These are phyloP conservation scores for Aquatica leii DNA, from an alignment of 2,888 invertebrate genomes.

Conservation along the genomic window DNA sequence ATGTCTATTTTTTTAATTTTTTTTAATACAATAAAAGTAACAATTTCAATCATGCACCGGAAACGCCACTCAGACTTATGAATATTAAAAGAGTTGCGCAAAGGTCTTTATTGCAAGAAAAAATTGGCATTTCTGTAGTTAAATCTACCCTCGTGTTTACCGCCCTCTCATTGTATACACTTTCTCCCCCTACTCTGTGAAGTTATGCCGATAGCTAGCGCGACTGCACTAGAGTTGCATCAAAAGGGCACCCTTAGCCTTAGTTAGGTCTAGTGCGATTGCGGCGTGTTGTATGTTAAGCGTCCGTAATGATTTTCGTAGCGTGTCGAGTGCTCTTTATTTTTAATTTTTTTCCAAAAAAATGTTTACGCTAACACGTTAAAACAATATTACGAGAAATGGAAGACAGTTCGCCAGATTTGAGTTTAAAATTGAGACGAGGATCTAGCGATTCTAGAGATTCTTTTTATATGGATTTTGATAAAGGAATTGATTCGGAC, in stretches of 20 bases:
- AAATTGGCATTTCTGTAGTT: constrained; percentile 9
- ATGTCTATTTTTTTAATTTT: no score
- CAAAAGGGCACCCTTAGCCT: constrained; percentile 29
- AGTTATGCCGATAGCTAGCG: constrained; percentile 35
- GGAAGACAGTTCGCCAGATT: constrained; percentile 85
- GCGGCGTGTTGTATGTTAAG: constrained; percentile 27
- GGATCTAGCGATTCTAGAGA: constrained; percentile 88
- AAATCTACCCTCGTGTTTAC: constrained; percentile 31
- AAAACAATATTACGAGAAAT: constrained; percentile 48
- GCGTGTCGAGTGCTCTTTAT: constrained; percentile 21
- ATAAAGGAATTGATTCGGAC: constrained; percentile 89
- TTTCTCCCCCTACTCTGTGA: constrained; percentile 32
- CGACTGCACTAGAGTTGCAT: constrained; percentile 30
- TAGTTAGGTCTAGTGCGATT: constrained; percentile 26
- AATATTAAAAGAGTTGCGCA: constrained; percentile 17
- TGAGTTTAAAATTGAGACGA: constrained; percentile 84
- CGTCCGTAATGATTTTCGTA: constrained; percentile 31
- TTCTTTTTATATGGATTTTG: constrained; percentile 91
- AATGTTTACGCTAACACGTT: constrained; percentile 2
- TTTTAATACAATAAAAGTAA: no score
- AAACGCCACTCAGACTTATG: constrained; percentile 2
- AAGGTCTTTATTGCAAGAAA: constrained; percentile 4
- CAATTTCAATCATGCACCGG: no score
- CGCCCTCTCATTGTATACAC: constrained; percentile 26
- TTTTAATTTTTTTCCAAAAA: constrained; percentile 9